Base-by-base conservation (phyloP, 2,797 vertebrate species). In the Onychomys arenicola region DNA sequence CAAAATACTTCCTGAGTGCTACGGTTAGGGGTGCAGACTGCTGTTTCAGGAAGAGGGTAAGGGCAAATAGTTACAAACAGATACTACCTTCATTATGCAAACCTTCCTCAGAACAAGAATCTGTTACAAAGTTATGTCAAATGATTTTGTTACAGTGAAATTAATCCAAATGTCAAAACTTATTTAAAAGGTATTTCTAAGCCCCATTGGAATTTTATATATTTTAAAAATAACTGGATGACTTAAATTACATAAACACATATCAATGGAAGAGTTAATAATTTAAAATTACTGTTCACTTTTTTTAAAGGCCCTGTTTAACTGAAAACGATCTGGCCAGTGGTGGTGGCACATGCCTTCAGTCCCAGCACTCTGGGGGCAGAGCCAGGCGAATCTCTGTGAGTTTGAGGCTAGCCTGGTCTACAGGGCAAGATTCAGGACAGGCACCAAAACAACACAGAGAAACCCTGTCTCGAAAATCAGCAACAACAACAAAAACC, bases 101-200 rank as follows among this genome's bases (percentile, higher is more conserved):
- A 83, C 34, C 19, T 93, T 90, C 34, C 80, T 95, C 10, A 29
- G 34, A 91, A 81, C 9, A 93, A 89, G 55, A 95, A 84, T 76
- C 75, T 69, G 34, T 67, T 80, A 88, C 43, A 90, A 80, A 83
- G 73, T 63, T 83, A 91, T 1, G 63, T 37, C 37, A 91, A 88
- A 97, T 88, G 57, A 91, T 88, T 65, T 71, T n/a, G 87, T 52
- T 78, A 34, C 84, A 96, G 80, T 43, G 89, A 87, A 90, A 92
- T 63, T 29, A 90, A 80, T 82, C 67, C 67, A 78, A 65, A 78
- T 89, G 19, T 71, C 49, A 92, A 91, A 94, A 40, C 91, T 87
- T 95, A 83, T 81, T 81, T 93, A 49, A 94, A 97, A 93, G 57
- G n/a, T 92, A 97, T 78, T 93, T 92, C 52, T 87, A 94, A 85